Base-by-base conservation (phyloP, 2,797 vertebrate species). In the Microchirus variegatus region DNA sequence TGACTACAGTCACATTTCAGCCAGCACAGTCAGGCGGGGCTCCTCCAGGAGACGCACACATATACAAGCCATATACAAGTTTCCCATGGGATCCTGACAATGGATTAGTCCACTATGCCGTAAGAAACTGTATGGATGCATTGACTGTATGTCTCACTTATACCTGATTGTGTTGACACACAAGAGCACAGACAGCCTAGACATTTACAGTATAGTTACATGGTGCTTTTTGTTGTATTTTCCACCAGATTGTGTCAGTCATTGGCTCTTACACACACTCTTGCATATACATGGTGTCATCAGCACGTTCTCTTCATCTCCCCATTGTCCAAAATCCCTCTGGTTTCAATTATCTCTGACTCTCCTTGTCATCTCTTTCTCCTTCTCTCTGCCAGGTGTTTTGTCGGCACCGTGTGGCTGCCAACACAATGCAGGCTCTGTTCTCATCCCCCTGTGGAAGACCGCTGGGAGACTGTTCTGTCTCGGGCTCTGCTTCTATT, bases 391-490 rank as follows among this genome's bases (percentile, higher is more conserved):
- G 46, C 80, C 78, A 81, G 82, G 76, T 83, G 77, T 80, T 73
- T 59, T 63, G 62, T 59, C 15, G n/a, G 57, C 75, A 59, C 63
- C 59, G 40, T 55, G 41, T 49, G 43, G 59, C 66, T 63, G 54
- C 26, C 65, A 37, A 55, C 53, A 81, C 81, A 82, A 67, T 71
- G 59, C 55, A 51, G 18, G 61, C 56, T 85, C 78, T 85, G 78
- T 82, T 87, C 74, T 68, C 66, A 38, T 44, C 64, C 72, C 61
- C 42, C 60, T 44, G 64, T 78, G 63, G 79, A 79, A 59, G 51
- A 56, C 53, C 66, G 50, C 69, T 75, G 69, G 63, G 65, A 70
- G 80, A 42, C 60, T 47, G 44, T 64, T 51, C 18, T 59, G 41
- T 11, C 15, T 67, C 42, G 12, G 18, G 36, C 43, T 14, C 22